phyloP scores from a whole-genome alignment of 2,797 vertebrate genomes.

The Molossus molossus region DNA sequence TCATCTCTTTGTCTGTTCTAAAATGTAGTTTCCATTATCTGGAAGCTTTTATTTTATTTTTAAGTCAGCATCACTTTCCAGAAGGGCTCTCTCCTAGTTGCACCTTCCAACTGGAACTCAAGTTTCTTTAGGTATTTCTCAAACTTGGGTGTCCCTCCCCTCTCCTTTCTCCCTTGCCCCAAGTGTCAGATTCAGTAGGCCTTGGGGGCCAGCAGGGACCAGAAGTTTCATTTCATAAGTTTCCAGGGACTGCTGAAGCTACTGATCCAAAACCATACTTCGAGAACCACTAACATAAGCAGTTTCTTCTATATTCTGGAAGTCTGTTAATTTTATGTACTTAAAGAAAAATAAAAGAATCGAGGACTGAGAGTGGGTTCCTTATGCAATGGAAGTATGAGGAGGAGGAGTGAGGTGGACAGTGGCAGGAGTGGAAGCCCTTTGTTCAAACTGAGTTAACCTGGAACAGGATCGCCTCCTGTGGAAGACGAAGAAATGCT shows the following conservation, averaged over 20 bases:
- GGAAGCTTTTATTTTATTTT: constrained; percentile 56
- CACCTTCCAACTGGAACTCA: neutral
- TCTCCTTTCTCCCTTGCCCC: neutral
- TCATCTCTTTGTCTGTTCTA: constrained; percentile 48
- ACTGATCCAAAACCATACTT: neutral
- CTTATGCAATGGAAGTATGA: neutral
- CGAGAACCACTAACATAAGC: neutral
- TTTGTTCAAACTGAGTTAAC: neutral
- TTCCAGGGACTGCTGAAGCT: neutral
- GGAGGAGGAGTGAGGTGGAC: neutral
- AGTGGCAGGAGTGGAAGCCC: neutral
- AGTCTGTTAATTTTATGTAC: neutral
- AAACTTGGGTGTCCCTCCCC: neutral
- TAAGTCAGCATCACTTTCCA: constrained; percentile 47
- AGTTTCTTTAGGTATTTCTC: neutral
- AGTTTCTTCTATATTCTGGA: constrained; percentile 12
- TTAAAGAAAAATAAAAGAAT: neutral
- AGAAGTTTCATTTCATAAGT: neutral
- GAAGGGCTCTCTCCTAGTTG: neutral
- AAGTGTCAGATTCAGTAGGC: neutral
- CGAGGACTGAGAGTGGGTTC: neutral
- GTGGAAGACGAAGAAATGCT: neutral
- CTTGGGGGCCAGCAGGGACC: neutral
- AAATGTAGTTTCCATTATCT: constrained; percentile 64
- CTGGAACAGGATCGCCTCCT: neutral